phyloP scores from a whole-genome alignment of 2,888 invertebrate genomes.

The Leucophenga maculata region DNA sequence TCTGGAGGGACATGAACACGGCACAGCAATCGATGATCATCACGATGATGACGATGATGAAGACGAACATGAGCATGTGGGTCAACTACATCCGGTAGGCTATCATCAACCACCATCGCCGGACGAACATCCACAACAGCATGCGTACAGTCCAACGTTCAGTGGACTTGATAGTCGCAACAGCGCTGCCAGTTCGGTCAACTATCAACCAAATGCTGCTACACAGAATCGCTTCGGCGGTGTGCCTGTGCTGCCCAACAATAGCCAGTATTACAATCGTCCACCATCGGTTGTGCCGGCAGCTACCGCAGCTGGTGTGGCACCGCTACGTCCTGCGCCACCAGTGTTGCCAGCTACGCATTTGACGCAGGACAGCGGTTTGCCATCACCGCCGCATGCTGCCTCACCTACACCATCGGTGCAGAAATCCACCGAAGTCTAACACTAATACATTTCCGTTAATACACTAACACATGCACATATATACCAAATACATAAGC shows the following conservation, averaged over 20 bases:
- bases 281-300: constrained; percentile 56
- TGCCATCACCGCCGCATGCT: constrained; percentile 68
- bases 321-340: constrained; percentile 52
- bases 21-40: constrained; percentile 40
- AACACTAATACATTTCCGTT: constrained; percentile 38
- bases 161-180: constrained; percentile 70
- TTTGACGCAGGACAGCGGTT: constrained; percentile 68
- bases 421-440: constrained; percentile 72
- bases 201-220: constrained; percentile 61
- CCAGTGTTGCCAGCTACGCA: constrained; percentile 38
- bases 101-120: constrained; percentile 65
- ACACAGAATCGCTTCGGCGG: constrained; percentile 68
- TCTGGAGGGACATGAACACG: constrained; percentile 56
- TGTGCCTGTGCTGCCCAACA: constrained; percentile 69
- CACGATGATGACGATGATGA: constrained; percentile 48
- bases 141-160: constrained; percentile 72
- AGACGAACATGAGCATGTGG: constrained; percentile 54
- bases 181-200: constrained; percentile 66
- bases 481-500: too few species aligned
- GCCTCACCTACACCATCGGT: constrained; percentile 70
- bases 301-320: constrained; percentile 38
- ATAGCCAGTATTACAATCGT: constrained; percentile 65
- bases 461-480: constrained; percentile 24
- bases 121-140: constrained; percentile 52
- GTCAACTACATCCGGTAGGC: constrained; percentile 56